phyloP scores from a whole-genome alignment of 2,888 invertebrate genomes.

The Hofmannophila pseudospretella region DNA sequence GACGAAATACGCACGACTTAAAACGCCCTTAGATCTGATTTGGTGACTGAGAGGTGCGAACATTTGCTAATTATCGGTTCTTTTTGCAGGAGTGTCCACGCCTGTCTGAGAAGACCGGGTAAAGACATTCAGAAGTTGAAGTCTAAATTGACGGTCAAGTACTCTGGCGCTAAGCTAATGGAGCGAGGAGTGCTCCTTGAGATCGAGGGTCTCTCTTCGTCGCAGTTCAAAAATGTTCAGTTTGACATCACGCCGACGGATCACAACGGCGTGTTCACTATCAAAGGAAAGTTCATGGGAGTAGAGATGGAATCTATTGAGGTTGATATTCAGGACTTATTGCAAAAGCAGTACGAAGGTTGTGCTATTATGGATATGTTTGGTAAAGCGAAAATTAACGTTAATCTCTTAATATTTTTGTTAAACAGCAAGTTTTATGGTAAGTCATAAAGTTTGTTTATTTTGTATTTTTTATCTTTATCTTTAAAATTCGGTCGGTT shows the following conservation, averaged over 20 bases:
- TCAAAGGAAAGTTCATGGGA: conserved; percentile 87
- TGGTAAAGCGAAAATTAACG: conserved; percentile 87
- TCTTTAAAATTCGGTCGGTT: neutral
- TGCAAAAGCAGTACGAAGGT: conserved; percentile 87
- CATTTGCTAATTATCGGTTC: too few relatives aligned
- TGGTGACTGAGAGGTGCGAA: too few relatives aligned
- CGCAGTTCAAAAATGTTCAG: conserved; percentile 85
- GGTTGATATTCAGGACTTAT: conserved; percentile 83
- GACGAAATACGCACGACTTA: too few relatives aligned
- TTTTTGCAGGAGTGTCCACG: conserved; percentile 74
- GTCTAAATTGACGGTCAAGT: conserved; percentile 79
- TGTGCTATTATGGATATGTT: conserved; percentile 87
- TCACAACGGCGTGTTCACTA: conserved; percentile 81
- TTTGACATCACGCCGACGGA: conserved; percentile 85
- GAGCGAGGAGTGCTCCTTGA: conserved; percentile 85
- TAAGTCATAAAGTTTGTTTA: conserved; percentile 44
- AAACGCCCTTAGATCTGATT: too few relatives aligned
- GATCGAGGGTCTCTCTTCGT: conserved; percentile 81
- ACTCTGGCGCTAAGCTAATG: conserved; percentile 82
- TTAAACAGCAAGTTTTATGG: conserved; percentile 87
- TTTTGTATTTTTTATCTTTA: neutral
- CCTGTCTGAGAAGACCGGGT: conserved; percentile 63
- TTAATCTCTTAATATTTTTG: conserved; percentile 85
- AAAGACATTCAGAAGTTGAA: conserved; percentile 75
- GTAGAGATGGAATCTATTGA: conserved; percentile 85